Conservation (phyloP, 2,888 invertebrate genomes). For the Pristionchus fissidentatus region DNA sequence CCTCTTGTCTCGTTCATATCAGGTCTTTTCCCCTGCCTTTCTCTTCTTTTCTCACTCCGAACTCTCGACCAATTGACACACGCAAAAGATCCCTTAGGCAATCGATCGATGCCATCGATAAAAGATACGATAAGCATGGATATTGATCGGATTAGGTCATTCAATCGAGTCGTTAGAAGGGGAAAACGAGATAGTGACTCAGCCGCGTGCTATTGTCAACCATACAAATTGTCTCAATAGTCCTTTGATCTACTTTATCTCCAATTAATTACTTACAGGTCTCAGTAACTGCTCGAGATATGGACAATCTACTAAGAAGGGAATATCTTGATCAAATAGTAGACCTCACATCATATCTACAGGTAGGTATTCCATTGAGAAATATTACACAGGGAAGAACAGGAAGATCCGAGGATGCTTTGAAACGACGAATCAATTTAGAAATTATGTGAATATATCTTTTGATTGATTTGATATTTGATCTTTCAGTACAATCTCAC, state of each 20-base stretch:
- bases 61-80: too few relatives aligned
- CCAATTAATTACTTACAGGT: constrained; percentile 52
- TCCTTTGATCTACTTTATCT: neutral
- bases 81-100: neutral
- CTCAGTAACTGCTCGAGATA: constrained; percentile 65
- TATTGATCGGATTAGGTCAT: constrained; percentile 8
- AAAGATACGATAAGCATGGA: neutral
- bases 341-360: constrained; percentile 60
- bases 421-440: neutral
- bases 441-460: neutral
- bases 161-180: neutral
- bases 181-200: constrained; percentile 1
- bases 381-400: neutral
- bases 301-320: constrained; percentile 61
- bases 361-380: neutral
- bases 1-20: neutral
- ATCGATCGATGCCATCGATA: neutral
- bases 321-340: constrained; percentile 65
- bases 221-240: neutral
- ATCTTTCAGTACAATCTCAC: constrained; percentile 63
- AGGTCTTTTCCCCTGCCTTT: neutral
- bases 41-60: neutral
- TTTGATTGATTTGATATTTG: neutral
- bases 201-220: neutral
- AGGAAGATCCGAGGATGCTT: neutral